Conservation (phyloP, 2,113 vertebrate genomes). For the Epinephelus moara region DNA sequence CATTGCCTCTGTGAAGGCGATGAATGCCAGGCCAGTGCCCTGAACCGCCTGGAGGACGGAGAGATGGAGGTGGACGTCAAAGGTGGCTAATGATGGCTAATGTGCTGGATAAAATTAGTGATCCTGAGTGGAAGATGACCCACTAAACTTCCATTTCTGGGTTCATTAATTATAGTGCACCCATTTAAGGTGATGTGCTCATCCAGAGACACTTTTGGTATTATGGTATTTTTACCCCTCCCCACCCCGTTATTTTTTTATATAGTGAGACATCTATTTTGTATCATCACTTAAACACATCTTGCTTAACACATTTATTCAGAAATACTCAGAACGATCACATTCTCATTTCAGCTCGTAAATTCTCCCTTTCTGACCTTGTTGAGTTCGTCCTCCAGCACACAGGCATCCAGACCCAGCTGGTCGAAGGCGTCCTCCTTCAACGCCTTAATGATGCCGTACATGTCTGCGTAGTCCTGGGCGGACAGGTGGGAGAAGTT, state of each 20-base stretch:
- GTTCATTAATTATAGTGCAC: neutral
- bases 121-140: neutral
- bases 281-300: neutral
- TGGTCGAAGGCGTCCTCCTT: slow-evolving; percentile 91
- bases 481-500: slow-evolving; percentile 96
- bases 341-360: neutral
- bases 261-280: no score
- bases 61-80: neutral
- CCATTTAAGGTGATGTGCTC: neutral
- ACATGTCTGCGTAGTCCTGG: slow-evolving; percentile 96
- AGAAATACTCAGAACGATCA: neutral
- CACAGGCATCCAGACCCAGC: slow-evolving; percentile 91
- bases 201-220: neutral
- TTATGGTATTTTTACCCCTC: neutral
- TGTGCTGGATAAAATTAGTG: neutral
- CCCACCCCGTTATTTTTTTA: no score
- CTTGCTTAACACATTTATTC: neutral
- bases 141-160: neutral
- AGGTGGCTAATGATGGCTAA: neutral
- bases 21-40: slow-evolving; percentile 98
- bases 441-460: slow-evolving; percentile 93
- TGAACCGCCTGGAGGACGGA: slow-evolving; percentile 90
- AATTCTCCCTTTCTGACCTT: slow-evolving; percentile 84
- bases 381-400: slow-evolving; percentile 95
- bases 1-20: slow-evolving; percentile 99